Evolutionary conservation across 2,888 invertebrate species (phyloP).

Genomic region (Perithous albicinctus): DNA sequence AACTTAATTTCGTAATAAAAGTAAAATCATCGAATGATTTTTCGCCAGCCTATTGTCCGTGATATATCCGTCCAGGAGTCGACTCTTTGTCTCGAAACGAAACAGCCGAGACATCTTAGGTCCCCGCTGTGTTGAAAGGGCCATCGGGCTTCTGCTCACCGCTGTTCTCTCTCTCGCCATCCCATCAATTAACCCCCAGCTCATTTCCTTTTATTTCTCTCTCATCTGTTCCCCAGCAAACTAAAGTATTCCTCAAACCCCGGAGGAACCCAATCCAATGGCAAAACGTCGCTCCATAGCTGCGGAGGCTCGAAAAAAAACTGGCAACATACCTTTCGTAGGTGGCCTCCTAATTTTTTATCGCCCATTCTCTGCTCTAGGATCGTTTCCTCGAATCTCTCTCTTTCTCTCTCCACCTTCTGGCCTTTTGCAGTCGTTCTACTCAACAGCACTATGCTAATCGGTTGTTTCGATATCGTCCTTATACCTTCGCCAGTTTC

Average conservation of each 20-base stretch:
- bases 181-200: background rate
- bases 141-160: background rate
- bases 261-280: background rate
- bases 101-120: background rate
- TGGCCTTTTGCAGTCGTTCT: no score
- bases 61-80: background rate
- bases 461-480: no score
- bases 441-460: no score
- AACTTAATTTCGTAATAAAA: no score
- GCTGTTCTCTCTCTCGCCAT: background rate
- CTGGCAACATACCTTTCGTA: slow-evolving; percentile 1
- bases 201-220: slow-evolving; percentile 33
- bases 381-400: background rate
- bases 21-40: no score
- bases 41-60: no score
- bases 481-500: no score
- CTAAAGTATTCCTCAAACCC: slow-evolving; percentile 68
- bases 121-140: slow-evolving; percentile 15
- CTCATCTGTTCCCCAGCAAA: slow-evolving; percentile 38
- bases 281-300: no score
- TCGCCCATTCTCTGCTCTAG: background rate
- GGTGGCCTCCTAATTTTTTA: background rate
- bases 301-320: background rate
- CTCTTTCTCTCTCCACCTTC: no score
- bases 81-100: background rate